These are phyloP conservation scores for Tanytarsus gracilentus DNA, from an alignment of 2,888 invertebrate species.

Conservation along the genomic window DNA sequence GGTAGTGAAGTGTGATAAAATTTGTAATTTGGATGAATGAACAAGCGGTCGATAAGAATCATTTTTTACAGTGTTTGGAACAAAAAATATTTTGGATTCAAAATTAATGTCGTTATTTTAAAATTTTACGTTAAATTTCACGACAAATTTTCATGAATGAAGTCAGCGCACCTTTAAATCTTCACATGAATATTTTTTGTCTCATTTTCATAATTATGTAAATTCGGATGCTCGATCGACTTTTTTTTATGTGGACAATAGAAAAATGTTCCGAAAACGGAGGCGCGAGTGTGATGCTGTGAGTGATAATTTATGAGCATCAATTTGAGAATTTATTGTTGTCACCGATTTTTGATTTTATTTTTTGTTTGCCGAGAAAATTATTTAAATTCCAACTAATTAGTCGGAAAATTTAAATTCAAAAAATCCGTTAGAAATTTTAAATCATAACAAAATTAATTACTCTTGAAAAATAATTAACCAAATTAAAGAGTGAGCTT, in stretches of 20 bases:
- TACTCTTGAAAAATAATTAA: no score
- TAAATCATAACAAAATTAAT: no score
- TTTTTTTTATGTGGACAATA: background rate
- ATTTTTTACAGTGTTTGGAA: no score
- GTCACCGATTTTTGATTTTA: background rate
- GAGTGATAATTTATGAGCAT: constrained; percentile 16
- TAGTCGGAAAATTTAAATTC: no score
- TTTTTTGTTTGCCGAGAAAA: background rate
- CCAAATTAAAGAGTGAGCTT: no score
- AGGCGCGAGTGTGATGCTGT: constrained; percentile 6
- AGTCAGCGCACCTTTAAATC: constrained; percentile 23
- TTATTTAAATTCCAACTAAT: background rate
- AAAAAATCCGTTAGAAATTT: no score
- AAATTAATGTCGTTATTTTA: background rate
- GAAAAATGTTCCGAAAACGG: background rate
- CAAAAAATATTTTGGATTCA: no score
- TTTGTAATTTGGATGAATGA: no score
- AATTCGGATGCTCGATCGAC: constrained; percentile 14
- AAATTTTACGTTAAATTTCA: background rate
- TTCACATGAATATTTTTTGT: constrained; percentile 2
- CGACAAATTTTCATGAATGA: constrained; percentile 14
- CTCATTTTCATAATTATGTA: constrained; percentile 14
- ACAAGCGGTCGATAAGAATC: no score
- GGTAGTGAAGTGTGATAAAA: no score
- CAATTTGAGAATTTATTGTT: background rate